Evolutionary conservation across 2,888 invertebrate genomes (phyloP).

Genomic region (Eupithecia dodoneata): DNA sequence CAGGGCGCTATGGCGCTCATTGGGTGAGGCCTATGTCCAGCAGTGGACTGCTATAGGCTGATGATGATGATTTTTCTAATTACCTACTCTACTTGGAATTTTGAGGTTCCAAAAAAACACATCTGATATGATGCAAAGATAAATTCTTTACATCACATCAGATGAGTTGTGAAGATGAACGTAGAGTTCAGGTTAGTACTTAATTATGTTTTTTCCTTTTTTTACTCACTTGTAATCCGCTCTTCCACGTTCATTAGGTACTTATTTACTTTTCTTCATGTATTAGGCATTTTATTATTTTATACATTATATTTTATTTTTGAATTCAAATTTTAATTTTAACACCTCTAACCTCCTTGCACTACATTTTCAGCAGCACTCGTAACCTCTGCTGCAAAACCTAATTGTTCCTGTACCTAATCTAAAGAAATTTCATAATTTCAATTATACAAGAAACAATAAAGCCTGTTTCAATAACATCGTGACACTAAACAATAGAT

Average conservation of each 20-base stretch:
- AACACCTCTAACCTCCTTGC: neutral
- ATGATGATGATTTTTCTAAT: too few species aligned
- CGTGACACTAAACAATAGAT: conserved; percentile 43
- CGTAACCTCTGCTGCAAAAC: neutral
- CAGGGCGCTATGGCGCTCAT: too few species aligned
- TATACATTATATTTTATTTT: too few species aligned
- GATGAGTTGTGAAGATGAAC: too few species aligned
- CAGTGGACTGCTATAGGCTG: too few species aligned
- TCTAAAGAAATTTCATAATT: neutral
- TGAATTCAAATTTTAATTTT: neutral
- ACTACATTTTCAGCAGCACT: neutral
- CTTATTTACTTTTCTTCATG: neutral
- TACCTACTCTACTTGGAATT: too few species aligned
- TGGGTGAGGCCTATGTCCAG: too few species aligned
- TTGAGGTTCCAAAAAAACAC: too few species aligned
- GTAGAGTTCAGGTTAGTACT: too few species aligned
- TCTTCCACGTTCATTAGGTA: neutral
- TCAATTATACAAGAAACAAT: conserved; percentile 11
- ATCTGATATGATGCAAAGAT: too few species aligned
- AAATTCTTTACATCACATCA: too few species aligned
- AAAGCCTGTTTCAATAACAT: conserved; percentile 37
- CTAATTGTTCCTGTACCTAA: neutral
- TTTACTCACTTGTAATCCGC: neutral
- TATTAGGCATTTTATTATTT: neutral
- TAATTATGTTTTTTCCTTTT: too few species aligned